Percentiles rank a stretch among this genome's conserved stretches.
These are phyloP conservation scores for Eristalis pertinax DNA, from an alignment of 2,888 invertebrate genomes.

Conservation along the genomic window DNA sequence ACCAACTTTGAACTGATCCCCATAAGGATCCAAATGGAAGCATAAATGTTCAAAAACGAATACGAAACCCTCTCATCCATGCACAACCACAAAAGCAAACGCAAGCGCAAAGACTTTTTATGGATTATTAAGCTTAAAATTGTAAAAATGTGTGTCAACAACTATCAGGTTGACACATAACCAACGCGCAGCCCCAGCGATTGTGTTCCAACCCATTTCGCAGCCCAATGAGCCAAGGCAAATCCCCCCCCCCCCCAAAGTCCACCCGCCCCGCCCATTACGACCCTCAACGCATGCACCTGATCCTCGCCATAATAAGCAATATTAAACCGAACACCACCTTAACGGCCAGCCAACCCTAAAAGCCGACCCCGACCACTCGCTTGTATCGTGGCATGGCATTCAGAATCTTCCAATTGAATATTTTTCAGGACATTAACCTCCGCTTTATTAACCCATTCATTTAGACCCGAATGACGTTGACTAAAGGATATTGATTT, in stretches of 20 bases:
- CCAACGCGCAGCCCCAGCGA: neutral
- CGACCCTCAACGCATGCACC: neutral
- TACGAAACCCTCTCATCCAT: neutral
- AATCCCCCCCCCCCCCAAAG: neutral
- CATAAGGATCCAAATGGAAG: neutral
- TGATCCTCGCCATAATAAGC: neutral
- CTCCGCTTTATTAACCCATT: constrained; percentile 29
- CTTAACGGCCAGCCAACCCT: neutral
- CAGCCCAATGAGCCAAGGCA: neutral
- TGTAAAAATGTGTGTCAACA: neutral
- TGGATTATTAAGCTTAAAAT: neutral
- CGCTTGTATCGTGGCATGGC: neutral
- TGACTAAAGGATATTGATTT: constrained; percentile 29
- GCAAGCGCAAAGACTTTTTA: neutral
- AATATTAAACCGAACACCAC: neutral
- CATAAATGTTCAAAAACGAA: neutral
- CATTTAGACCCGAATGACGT: constrained; percentile 12
- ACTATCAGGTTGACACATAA: neutral
- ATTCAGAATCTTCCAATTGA: constrained; percentile 32
- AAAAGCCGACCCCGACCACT: neutral
- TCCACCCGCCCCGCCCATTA: neutral
- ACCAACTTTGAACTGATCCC: too few relatives aligned
- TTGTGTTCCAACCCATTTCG: neutral
- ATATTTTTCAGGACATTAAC: constrained; percentile 47
- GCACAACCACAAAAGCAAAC: too few relatives aligned